Evolutionary conservation across 2,888 invertebrate genomes (phyloP), one percentile per base, ranked within the genome.

Genomic region (Melanotus villosus): DNA sequence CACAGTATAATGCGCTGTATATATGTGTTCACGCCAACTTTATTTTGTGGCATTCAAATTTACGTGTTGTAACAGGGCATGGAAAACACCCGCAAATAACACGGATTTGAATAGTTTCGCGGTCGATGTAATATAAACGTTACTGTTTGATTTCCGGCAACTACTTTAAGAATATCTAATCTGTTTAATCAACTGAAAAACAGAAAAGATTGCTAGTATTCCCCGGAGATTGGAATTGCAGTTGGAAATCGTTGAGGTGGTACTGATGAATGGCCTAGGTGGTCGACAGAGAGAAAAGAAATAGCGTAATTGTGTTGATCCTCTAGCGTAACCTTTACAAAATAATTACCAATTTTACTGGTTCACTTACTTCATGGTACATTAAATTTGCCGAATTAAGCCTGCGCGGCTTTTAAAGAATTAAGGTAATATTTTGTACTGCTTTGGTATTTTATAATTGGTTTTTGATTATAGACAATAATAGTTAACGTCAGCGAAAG

Each of bases 281-380:
- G 58, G 19, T 41, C 26, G 58, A 41, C 21, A 36, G 19, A 38
- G 58, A 41, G 58, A 43, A 52, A 58, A 58, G 58, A 58, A 58
- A 58, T 58, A 41, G 58, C 26, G 58, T 41, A 58, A 58, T 58
- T 58, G 26, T 21, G 41, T 41, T 58, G 58, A 58, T 58, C 41
- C 58, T 41, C 23, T 4, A 57, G 38, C 38, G 23, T 57, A 21
- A 38, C 57, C 57, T 58, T 12, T 41, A 38, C 26, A 41, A 43
- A 58, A 52, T 52, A 63, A 63, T 63, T 63, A 63, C 52, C 62
- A 41, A 63, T 52, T 63, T 38, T 52, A 52, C 41, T 38, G 36
- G 62, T 14, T 59, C 26, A 30, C 21, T 60, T 52, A 38, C 52
- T 63, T 59, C 32, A 47, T 34, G 60, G 36, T 34, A 50, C 34